Evolutionary conservation across 2,888 invertebrate genomes (phyloP).

Genomic region (Caenorhabditis sp.): DNA sequence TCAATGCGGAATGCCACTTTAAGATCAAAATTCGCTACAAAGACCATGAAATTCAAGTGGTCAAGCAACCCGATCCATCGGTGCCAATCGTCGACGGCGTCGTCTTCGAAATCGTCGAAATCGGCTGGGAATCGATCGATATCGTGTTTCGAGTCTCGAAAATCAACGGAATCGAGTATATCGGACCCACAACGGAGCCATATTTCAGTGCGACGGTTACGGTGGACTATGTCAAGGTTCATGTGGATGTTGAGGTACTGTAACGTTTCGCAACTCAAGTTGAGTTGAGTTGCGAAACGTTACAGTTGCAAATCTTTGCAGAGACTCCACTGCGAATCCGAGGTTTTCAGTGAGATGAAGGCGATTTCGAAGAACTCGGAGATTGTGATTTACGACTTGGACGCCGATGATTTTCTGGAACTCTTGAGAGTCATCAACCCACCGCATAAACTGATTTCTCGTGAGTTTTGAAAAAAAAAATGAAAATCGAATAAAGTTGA

Average conservation of each 20-base stretch:
- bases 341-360: constrained; percentile 4
- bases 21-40: constrained; percentile 31
- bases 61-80: constrained; percentile 14
- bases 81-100: constrained; percentile 10
- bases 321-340: constrained; percentile 10
- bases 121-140: constrained; percentile 30
- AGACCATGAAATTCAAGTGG: constrained; percentile 12
- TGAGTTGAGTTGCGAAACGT: not conserved
- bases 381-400: constrained; percentile 30
- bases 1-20: constrained; percentile 22
- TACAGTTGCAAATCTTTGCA: not conserved
- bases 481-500: not conserved
- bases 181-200: constrained; percentile 12
- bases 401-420: constrained; percentile 35
- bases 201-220: not conserved
- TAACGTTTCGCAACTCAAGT: no score
- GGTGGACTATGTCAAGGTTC: constrained; percentile 11
- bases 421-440: constrained; percentile 26
- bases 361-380: not conserved
- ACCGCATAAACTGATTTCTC: constrained; percentile 30
- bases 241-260: constrained; percentile 35
- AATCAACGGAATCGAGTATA: constrained; percentile 19
- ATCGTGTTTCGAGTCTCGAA: constrained; percentile 20
- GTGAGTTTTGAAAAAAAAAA: constrained; percentile 25
- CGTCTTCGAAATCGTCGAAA: constrained; percentile 19